Conservation (phyloP, 2,113 vertebrate species). For the Brachirus orientalis region DNA sequence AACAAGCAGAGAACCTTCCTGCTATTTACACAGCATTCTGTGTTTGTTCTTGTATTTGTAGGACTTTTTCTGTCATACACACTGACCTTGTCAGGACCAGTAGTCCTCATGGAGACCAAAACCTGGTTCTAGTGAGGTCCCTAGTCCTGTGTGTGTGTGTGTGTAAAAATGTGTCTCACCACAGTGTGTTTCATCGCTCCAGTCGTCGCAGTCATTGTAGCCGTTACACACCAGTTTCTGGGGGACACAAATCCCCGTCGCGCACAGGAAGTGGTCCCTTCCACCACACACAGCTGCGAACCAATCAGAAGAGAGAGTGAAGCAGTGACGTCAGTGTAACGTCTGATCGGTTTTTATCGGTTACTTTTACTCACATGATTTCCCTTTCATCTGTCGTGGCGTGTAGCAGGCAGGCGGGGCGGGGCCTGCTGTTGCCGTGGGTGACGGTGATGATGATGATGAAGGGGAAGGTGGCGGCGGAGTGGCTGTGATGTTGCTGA, state of each 20-base stretch:
- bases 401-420: slow-evolving; percentile 81
- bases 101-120: too few relatives aligned
- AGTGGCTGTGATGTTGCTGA: slow-evolving; percentile 78
- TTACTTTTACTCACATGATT: slow-evolving; percentile 80
- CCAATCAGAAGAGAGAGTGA: slow-evolving; percentile 42
- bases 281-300: slow-evolving; percentile 83
- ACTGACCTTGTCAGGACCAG: too few relatives aligned
- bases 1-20: not conserved
- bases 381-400: slow-evolving; percentile 84
- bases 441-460: not conserved
- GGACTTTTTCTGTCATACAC: too few relatives aligned
- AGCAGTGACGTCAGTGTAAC: slow-evolving; percentile 19
- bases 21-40: slow-evolving; percentile 26
- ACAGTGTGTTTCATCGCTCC: slow-evolving; percentile 93
- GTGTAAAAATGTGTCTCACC: slow-evolving; percentile 77
- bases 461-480: not conserved
- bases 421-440: slow-evolving; percentile 38
- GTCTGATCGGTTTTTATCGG: not conserved
- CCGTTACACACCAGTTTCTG: slow-evolving; percentile 92
- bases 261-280: slow-evolving; percentile 87
- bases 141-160: slow-evolving; percentile 2
- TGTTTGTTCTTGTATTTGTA: slow-evolving; percentile 5
- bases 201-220: slow-evolving; percentile 95
- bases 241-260: slow-evolving; percentile 88
- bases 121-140: too few relatives aligned